Evolutionary conservation across 2,113 vertebrate genomes (phyloP).

Genomic region (Ceratotherium simum): DNA sequence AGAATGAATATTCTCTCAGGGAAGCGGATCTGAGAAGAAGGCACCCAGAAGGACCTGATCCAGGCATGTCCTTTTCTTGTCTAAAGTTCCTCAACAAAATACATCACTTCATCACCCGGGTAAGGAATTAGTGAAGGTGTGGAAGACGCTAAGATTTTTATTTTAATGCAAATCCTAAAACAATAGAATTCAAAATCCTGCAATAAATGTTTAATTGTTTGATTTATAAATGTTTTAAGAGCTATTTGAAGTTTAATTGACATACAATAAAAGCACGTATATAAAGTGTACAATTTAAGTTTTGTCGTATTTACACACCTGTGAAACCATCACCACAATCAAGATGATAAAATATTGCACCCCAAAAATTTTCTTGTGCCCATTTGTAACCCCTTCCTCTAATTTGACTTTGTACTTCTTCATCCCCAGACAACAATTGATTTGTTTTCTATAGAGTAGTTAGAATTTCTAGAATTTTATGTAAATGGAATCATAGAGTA

Average conservation of each 20-base stretch:
- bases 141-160: neutral
- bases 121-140: neutral
- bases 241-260: neutral
- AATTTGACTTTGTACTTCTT: neutral
- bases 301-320: neutral
- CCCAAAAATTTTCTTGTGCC: neutral
- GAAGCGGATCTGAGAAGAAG: neutral
- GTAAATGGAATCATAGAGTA: neutral
- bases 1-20: neutral
- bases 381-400: neutral
- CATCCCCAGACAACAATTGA: neutral
- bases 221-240: neutral
- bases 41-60: neutral
- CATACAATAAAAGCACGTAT: neutral
- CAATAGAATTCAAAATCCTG: neutral
- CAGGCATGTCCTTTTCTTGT: neutral
- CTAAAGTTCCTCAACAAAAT: neutral
- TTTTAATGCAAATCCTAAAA: neutral
- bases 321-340: neutral
- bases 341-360: neutral
- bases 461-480: neutral
- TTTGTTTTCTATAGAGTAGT: neutral
- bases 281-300: neutral
- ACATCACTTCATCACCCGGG: neutral
- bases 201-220: neutral